Evolutionary conservation across 2,113 vertebrate species (phyloP).

Genomic region (Oostethus manadensis): DNA sequence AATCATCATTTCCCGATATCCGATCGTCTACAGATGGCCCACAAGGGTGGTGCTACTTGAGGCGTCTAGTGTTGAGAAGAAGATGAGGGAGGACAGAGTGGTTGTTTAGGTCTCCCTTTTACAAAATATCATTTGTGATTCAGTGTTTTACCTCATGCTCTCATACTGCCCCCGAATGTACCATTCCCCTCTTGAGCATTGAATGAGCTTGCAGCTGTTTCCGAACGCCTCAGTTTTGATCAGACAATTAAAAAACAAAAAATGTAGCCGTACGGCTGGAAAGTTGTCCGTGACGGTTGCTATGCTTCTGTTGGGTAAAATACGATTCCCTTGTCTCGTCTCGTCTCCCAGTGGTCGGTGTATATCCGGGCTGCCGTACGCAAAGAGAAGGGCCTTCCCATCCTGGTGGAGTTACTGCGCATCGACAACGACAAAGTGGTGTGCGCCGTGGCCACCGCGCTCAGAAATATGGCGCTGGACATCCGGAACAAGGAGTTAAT

Average conservation of each 20-base stretch:
- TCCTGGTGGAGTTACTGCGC: constrained; percentile 93
- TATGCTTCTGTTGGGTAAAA: not conserved
- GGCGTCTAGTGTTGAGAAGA: constrained; percentile 24
- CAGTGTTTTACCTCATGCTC: constrained; percentile 5
- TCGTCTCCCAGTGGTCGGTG: constrained; percentile 85
- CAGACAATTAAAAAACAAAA: not conserved
- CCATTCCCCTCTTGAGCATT: constrained; percentile 16
- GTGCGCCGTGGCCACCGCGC: constrained; percentile 94
- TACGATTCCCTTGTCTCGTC: not conserved
- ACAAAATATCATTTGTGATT: constrained; percentile 31
- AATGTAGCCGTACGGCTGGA: not conserved
- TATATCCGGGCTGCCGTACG: constrained; percentile 96
- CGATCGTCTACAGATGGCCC: constrained; percentile 15
- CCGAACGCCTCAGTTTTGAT: not conserved
- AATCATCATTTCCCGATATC: not conserved
- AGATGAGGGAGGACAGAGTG: constrained; percentile 42
- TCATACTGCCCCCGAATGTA: constrained; percentile 23
- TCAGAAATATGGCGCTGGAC: constrained; percentile 98
- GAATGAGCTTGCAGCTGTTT: not conserved
- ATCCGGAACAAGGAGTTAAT: constrained; percentile 98
- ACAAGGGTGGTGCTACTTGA: constrained; percentile 22
- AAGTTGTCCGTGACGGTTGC: not conserved
- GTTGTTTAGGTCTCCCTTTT: constrained; percentile 34
- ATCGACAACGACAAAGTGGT: constrained; percentile 99
- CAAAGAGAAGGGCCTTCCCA: constrained; percentile 96